A percentile compares a stretch with the other conserved stretches of the same genome.
Conservation (phyloP, 2,888 invertebrate species). For the Ichneumoninae sp. region DNA sequence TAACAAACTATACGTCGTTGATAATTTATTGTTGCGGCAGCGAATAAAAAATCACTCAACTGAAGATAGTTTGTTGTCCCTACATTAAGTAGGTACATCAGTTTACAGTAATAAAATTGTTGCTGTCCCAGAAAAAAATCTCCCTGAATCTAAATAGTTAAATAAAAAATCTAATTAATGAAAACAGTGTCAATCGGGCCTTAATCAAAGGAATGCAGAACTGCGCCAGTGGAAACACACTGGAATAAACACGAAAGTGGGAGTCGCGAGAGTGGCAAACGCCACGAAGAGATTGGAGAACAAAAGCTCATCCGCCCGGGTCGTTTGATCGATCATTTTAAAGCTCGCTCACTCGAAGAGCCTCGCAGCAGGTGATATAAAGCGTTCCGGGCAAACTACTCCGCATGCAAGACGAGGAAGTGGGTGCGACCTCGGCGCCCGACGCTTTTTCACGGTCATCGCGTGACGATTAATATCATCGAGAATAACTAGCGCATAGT, state of each 20-base stretch:
- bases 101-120: too few species aligned
- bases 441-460: conserved; percentile 64
- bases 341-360: conserved; percentile 39
- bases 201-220: neutral
- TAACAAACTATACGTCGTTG: too few species aligned
- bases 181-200: neutral
- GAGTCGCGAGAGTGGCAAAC: neutral
- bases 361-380: conserved; percentile 32
- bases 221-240: neutral
- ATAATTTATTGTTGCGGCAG: too few species aligned
- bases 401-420: conserved; percentile 29
- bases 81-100: too few species aligned
- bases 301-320: conserved; percentile 4
- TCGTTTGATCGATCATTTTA: conserved; percentile 33
- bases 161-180: neutral
- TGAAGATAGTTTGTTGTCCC: too few species aligned
- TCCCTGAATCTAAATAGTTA: neutral
- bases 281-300: conserved; percentile 3
- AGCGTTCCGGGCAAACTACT: conserved; percentile 40
- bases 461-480: conserved; percentile 63
- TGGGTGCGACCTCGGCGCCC: conserved; percentile 56
- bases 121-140: too few species aligned
- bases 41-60: too few species aligned
- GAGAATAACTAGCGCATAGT: conserved; percentile 15
- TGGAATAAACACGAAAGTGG: neutral